Evolutionary conservation across 2,888 invertebrate species (phyloP).

Genomic region (Ichneumoninae sp.): DNA sequence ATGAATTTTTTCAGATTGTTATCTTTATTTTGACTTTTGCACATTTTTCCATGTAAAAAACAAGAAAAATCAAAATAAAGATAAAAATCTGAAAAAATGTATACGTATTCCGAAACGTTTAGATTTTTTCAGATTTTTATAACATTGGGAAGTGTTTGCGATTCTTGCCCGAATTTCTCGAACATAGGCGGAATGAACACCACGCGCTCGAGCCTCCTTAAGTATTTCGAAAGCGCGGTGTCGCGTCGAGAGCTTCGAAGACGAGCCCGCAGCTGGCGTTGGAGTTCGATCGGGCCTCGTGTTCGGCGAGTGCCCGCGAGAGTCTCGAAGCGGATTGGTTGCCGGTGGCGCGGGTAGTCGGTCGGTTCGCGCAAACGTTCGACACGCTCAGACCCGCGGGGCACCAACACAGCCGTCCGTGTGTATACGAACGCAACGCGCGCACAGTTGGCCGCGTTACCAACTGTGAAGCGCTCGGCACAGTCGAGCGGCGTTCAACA

Average conservation of each 20-base stretch:
- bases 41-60: too few species aligned
- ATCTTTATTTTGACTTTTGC: too few species aligned
- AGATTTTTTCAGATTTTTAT: too few species aligned
- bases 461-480: neutral
- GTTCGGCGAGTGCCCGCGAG: constrained; percentile 18
- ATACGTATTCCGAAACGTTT: too few species aligned
- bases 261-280: constrained; percentile 1
- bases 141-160: too few species aligned
- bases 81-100: too few species aligned
- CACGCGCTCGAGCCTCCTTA: neutral
- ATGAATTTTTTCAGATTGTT: too few species aligned
- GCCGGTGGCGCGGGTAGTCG: constrained; percentile 20
- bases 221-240: constrained; percentile 37
- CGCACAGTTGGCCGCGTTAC: neutral
- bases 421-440: neutral
- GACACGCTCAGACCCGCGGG: neutral
- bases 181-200: too few species aligned
- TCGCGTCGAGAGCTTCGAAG: constrained; percentile 45
- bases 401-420: neutral
- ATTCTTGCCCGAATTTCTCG: too few species aligned
- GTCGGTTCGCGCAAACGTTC: neutral
- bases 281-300: neutral
- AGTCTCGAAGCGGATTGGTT: constrained; percentile 19
- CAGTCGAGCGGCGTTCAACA: neutral
- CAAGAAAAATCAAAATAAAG: too few species aligned